Base-by-base conservation (phyloP, 2,888 invertebrate species). In the Tenthredo mesomela region DNA sequence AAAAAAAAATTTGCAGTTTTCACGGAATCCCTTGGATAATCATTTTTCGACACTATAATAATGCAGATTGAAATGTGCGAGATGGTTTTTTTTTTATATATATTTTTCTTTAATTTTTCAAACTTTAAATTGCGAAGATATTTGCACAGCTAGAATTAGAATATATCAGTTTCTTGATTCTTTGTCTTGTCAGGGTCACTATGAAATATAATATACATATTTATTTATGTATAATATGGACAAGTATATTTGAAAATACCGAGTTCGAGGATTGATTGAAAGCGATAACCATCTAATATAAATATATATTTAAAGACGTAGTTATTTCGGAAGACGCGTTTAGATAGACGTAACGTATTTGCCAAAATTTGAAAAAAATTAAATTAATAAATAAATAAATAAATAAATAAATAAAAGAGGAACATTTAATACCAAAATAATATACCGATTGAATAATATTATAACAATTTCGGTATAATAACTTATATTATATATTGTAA, bases 321-420 rank as follows among this genome's bases (percentile, higher is more conserved):
- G 80, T 80, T 61, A 43, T 61, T 80, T 61, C 61, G 80, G 80
- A 80, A 80, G 9, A 61, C 80, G 80, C 61, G 58, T 40, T 21
- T 21, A 61, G n/a, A 58, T 21, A n/a, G 21, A n/a, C 37, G 37
- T 40, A 61, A 61, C 80, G 61, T 82, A 82, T 67, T 67, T 82
- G 61, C 61, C 65, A 82, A 82, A 67, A 40, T 15, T 77, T 77
- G 5, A 50, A 40, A 33, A 54, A 77, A 7, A 54, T n/a, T n/a
- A n/a, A n/a, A n/a, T n/a, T n/a, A n/a, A n/a, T n/a, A 18, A 43
- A 47, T 3, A 47, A 47, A 15, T 12, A 15, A 15, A 43, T 12
- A 43, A 43, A 33, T 4, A 33, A 33, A 33, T n/a, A n/a, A 43
- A 43, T 25, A 21, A 21, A 73, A 43, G 6, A 37, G 15, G 12